Conservation (phyloP, 2,113 vertebrate genomes). For the Gnathochromis pfefferi region DNA sequence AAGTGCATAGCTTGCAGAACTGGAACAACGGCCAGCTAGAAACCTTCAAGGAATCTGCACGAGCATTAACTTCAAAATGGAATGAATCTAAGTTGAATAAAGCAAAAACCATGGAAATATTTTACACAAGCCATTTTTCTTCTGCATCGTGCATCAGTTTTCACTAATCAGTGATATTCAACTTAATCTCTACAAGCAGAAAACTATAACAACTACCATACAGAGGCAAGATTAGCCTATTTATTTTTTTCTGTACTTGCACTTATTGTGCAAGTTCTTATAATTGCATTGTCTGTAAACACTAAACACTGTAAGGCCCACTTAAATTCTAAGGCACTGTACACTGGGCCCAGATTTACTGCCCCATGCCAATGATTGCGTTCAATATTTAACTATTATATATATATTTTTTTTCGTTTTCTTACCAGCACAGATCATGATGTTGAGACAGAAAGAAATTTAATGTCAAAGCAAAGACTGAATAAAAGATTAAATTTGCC, state of each 20-base stretch:
- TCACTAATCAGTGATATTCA: not conserved
- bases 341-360: not conserved
- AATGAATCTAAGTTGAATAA: not conserved
- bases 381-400: not conserved
- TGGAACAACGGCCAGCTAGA: not conserved
- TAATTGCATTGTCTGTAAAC: not conserved
- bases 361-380: not conserved
- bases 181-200: not conserved
- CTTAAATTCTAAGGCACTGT: not conserved
- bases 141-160: not conserved
- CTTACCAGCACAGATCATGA: not conserved
- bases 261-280: not conserved
- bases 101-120: not conserved
- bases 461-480: not conserved
- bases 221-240: not conserved
- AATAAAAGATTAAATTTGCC: not conserved
- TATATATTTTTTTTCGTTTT: not conserved
- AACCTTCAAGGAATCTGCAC: not conserved
- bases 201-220: not conserved
- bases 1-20: conserved; percentile 9
- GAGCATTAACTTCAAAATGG: not conserved
- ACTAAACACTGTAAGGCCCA: not conserved
- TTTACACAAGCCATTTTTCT: not conserved
- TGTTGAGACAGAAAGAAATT: not conserved
- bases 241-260: not conserved